These are phyloP conservation scores for Coelopa pilipes DNA, from an alignment of 2,888 invertebrate species.

Conservation along the genomic window DNA sequence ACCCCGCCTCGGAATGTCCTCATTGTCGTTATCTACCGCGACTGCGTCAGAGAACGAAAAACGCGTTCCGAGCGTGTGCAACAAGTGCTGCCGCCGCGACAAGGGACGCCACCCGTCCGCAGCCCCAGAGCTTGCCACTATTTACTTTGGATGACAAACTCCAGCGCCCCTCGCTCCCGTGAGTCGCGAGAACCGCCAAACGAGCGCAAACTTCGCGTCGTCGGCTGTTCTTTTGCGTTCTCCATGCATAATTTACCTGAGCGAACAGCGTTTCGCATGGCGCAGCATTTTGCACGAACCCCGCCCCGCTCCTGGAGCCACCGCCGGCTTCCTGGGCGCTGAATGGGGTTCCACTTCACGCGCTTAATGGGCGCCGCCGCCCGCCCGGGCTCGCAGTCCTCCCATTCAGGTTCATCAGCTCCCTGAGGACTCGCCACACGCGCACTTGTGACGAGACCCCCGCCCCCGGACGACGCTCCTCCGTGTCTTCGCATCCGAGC, in stretches of 20 bases:
- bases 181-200: not conserved
- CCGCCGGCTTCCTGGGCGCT: too few species aligned
- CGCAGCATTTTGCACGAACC: too few species aligned
- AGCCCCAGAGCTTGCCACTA: slow-evolving; percentile 5
- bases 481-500: not conserved
- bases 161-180: too few species aligned
- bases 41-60: too few species aligned
- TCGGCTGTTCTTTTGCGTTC: slow-evolving; percentile 10
- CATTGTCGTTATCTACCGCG: too few species aligned
- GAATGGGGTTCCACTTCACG: not conserved
- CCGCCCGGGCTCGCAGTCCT: slow-evolving; percentile 53
- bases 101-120: too few species aligned
- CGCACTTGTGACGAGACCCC: not conserved
- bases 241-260: slow-evolving; percentile 11
- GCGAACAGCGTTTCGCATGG: slow-evolving; percentile 19
- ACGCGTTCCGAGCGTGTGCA: not conserved
- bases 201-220: not conserved
- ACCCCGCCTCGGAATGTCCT: not conserved
- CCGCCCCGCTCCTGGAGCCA: too few species aligned
- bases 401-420: slow-evolving; percentile 59
- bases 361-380: slow-evolving; percentile 35
- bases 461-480: not conserved
- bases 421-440: slow-evolving; percentile 51
- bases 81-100: not conserved
- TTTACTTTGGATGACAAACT: not conserved